Evolutionary conservation across 2,888 invertebrate genomes (phyloP).

Genomic region (Petrolisthes manimaculis): DNA sequence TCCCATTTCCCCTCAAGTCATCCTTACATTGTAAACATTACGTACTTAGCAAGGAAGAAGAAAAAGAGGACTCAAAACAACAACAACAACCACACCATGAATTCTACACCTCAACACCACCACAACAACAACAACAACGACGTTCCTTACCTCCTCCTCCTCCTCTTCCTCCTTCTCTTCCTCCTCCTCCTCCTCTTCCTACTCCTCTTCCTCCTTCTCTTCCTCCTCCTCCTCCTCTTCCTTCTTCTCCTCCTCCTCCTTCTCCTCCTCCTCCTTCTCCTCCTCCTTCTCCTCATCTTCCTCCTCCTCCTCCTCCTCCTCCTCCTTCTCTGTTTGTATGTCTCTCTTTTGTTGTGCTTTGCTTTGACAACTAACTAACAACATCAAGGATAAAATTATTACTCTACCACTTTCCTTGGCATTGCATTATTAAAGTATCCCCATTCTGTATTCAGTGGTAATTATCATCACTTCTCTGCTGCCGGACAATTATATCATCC

Average conservation of each 20-base stretch:
- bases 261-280: neutral
- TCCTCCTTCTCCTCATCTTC: neutral
- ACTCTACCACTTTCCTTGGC: too few relatives aligned
- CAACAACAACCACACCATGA: too few relatives aligned
- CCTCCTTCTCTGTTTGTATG: neutral
- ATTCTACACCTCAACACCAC: too few relatives aligned
- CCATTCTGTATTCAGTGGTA: too few relatives aligned
- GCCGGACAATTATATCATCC: too few relatives aligned
- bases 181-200: neutral
- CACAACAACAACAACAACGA: too few relatives aligned
- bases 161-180: neutral
- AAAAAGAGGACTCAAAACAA: too few relatives aligned
- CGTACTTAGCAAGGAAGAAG: too few relatives aligned
- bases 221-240: neutral
- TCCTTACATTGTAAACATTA: neutral
- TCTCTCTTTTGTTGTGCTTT: neutral
- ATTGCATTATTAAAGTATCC: too few relatives aligned
- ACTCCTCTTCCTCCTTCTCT: neutral
- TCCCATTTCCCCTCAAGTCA: neutral
- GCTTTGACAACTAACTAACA: neutral
- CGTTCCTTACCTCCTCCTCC: neutral
- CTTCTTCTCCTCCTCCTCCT: neutral
- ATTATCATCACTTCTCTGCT: too few relatives aligned
- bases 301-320: neutral
- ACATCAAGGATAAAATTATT: too few relatives aligned